These are phyloP conservation scores for Micromys minutus DNA, from an alignment of 2,113 vertebrate species.

Conservation along the genomic window DNA sequence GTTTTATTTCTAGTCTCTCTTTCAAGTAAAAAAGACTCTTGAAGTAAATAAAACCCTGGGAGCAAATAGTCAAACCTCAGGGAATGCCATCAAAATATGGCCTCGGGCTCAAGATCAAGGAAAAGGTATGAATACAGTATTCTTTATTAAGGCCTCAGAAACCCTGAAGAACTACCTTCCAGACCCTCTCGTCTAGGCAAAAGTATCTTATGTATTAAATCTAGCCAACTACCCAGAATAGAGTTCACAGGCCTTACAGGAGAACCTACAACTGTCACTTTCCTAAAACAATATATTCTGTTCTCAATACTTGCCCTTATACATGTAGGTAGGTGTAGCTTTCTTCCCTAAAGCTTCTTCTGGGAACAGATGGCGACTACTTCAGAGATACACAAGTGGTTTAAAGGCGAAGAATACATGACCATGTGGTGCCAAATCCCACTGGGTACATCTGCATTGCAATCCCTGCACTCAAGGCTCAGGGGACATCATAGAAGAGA, in stretches of 20 bases:
- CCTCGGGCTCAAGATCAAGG: background rate
- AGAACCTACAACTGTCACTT: background rate
- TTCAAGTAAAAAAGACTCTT: background rate
- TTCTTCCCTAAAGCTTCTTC: background rate
- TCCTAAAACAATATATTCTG: background rate
- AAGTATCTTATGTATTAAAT: background rate
- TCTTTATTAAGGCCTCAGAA: background rate
- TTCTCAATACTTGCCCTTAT: background rate
- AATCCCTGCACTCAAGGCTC: background rate
- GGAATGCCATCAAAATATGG: background rate
- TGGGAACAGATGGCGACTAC: background rate
- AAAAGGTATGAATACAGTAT: background rate
- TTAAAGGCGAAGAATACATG: background rate
- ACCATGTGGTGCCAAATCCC: background rate
- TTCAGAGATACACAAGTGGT: background rate
- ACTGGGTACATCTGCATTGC: no score
- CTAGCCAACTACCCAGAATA: background rate
- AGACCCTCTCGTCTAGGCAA: background rate
- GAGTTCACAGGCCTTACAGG: background rate
- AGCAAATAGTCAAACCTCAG: background rate
- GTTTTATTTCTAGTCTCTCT: background rate
- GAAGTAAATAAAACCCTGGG: background rate
- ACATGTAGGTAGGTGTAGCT: background rate
- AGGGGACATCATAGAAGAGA: no score
- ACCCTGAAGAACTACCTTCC: background rate